Conservation (phyloP, 2,113 vertebrate genomes). For the Cettia cetti region DNA sequence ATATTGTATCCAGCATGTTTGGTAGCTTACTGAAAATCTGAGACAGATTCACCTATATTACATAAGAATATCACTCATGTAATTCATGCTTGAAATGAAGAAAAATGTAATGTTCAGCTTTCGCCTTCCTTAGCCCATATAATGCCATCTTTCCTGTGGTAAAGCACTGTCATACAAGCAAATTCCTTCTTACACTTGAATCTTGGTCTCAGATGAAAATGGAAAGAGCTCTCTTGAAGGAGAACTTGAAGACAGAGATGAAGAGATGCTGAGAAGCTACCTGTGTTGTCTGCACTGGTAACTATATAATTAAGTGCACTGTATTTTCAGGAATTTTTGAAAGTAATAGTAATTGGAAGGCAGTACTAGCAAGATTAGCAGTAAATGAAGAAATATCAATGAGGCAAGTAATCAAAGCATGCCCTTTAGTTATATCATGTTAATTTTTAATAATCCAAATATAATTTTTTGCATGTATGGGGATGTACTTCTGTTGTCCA, state of each 20-base stretch:
- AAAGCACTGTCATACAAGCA: not conserved
- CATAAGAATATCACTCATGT: not conserved
- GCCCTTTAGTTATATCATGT: not conserved
- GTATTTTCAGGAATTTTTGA: not conserved
- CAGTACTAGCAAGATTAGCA: not conserved
- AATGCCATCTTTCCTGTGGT: not conserved
- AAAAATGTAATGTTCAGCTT: not conserved
- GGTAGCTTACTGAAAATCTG: not conserved
- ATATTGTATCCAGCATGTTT: accelerated
- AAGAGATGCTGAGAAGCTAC: not conserved
- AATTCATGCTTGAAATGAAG: not conserved
- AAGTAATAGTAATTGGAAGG: not conserved
- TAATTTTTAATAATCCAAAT: not conserved
- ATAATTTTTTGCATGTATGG: not conserved
- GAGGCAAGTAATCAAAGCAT: not conserved
- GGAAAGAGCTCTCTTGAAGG: not conserved
- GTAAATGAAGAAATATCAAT: not conserved
- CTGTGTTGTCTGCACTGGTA: not conserved
- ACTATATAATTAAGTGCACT: not conserved
- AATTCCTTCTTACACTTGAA: not conserved
- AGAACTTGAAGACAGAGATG: not conserved
- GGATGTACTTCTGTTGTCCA: not conserved
- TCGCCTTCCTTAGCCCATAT: not conserved
- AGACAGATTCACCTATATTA: not conserved
- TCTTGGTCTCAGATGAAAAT: not conserved